Percentiles rank a stretch among this genome's conserved stretches.
These are phyloP conservation scores for human (Homo sapiens) DNA, from an alignment of 2,113 vertebrate species.

Conservation along the genomic window DNA sequence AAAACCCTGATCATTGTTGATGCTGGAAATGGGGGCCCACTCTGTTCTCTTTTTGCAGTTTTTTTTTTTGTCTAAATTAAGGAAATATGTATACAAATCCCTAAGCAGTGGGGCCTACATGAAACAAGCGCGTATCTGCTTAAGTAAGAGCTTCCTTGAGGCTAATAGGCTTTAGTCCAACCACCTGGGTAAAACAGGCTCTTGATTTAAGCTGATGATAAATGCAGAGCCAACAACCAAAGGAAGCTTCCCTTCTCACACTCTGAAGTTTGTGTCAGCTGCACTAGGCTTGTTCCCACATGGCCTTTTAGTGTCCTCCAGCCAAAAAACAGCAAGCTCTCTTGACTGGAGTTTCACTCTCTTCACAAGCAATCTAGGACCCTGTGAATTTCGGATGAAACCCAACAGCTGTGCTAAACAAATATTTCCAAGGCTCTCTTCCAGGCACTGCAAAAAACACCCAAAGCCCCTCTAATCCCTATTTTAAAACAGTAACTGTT, in stretches of 20 bases:
- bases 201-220: slow-evolving; percentile 72
- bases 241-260: slow-evolving; percentile 62
- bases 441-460: slow-evolving; percentile 17
- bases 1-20: neutral
- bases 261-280: slow-evolving; percentile 53
- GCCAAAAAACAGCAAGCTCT: slow-evolving; percentile 63
- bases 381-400: slow-evolving; percentile 20
- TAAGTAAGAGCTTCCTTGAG: slow-evolving; percentile 53
- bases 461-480: slow-evolving; percentile 8
- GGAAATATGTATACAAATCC: slow-evolving; percentile 61
- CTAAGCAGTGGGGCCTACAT: neutral
- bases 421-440: slow-evolving; percentile 43
- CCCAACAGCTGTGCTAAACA: slow-evolving; percentile 53
- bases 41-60: neutral
- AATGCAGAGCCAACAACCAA: slow-evolving; percentile 57
- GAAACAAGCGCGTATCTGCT: slow-evolving; percentile 40
- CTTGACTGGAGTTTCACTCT: slow-evolving; percentile 35
- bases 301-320: slow-evolving; percentile 24
- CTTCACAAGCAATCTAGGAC: slow-evolving; percentile 52
- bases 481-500: slow-evolving; percentile 12
- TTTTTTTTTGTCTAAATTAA: slow-evolving; percentile 49
- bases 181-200: slow-evolving; percentile 70
- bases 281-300: slow-evolving; percentile 64
- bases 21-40: neutral
- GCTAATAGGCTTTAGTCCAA: slow-evolving; percentile 65